phyloP scores from a whole-genome alignment of 2,113 vertebrate genomes.

The Malurus alboscapulatus region DNA sequence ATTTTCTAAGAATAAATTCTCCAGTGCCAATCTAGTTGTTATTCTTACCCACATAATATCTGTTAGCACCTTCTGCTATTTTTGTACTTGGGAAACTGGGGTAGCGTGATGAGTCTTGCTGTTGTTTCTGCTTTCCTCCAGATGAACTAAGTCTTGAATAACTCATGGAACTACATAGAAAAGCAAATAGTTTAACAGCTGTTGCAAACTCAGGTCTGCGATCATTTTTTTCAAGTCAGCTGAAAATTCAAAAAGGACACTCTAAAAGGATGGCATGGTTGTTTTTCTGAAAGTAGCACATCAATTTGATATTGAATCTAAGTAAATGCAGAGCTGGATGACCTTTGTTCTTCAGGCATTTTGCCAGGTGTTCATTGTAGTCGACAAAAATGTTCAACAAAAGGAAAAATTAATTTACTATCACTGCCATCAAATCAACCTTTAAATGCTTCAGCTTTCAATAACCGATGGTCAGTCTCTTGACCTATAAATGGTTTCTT shows the following conservation, averaged over 20 bases:
- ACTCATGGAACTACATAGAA: neutral
- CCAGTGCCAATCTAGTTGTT: neutral
- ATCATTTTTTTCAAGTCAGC: neutral
- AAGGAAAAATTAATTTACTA: neutral
- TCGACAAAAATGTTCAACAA: neutral
- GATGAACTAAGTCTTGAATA: neutral
- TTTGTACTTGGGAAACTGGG: constrained; percentile 13
- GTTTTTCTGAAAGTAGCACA: neutral
- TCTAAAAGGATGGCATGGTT: neutral
- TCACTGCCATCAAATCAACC: neutral
- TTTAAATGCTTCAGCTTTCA: neutral
- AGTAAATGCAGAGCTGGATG: neutral
- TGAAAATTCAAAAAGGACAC: neutral
- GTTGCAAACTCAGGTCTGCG: neutral
- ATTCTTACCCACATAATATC: constrained; percentile 15
- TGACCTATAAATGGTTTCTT: neutral
- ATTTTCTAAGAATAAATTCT: constrained; percentile 45
- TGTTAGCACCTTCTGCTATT: constrained; percentile 10
- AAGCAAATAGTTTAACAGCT: neutral
- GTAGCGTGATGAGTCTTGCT: neutral
- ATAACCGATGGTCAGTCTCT: neutral
- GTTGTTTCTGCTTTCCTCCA: constrained; percentile 20
- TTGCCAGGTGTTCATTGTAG: fast-evolving
- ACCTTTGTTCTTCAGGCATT: neutral
- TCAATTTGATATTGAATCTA: neutral